These are phyloP conservation scores for Onthophagus taurus DNA, from an alignment of 1,140 invertebrate species.

Conservation along the genomic window DNA sequence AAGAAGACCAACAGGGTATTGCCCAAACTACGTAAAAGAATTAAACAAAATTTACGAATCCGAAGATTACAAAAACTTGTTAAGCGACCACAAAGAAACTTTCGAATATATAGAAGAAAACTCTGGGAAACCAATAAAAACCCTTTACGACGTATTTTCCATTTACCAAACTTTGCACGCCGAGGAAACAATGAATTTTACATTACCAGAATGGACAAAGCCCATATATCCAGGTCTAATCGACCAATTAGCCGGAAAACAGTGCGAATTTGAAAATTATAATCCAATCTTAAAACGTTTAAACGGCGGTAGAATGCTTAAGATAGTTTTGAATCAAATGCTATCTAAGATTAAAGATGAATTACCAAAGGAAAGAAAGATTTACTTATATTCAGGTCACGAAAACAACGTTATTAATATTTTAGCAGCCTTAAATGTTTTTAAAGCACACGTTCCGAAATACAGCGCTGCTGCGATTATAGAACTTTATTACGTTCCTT, in stretches of 20 bases:
- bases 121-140: constrained; percentile 19
- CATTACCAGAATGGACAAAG: constrained; percentile 31
- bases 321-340: constrained; percentile 25
- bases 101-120: constrained; percentile 26
- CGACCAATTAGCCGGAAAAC: constrained; percentile 20
- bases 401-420: constrained; percentile 59
- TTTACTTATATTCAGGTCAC: constrained; percentile 53
- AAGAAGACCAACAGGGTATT: constrained; percentile 27
- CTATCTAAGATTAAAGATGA: constrained; percentile 10
- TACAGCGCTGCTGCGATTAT: constrained; percentile 36
- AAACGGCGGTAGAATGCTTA: constrained; percentile 32
- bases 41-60: constrained; percentile 22
- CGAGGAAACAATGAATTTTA: constrained; percentile 28
- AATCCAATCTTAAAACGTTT: constrained; percentile 25
- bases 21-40: constrained; percentile 29
- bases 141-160: constrained; percentile 22
- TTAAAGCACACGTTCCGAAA: constrained; percentile 39
- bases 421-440: constrained; percentile 51
- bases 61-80: constrained; percentile 17
- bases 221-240: constrained; percentile 26
- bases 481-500: constrained; percentile 42
- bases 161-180: constrained; percentile 31
- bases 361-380: constrained; percentile 33
- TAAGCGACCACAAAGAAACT: constrained; percentile 20
- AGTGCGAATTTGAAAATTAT: constrained; percentile 29